Evolutionary conservation across 2,797 vertebrate genomes (phyloP), one percentile per base, ranked within the genome.

Genomic region (Heteromormyrus szaboi): DNA sequence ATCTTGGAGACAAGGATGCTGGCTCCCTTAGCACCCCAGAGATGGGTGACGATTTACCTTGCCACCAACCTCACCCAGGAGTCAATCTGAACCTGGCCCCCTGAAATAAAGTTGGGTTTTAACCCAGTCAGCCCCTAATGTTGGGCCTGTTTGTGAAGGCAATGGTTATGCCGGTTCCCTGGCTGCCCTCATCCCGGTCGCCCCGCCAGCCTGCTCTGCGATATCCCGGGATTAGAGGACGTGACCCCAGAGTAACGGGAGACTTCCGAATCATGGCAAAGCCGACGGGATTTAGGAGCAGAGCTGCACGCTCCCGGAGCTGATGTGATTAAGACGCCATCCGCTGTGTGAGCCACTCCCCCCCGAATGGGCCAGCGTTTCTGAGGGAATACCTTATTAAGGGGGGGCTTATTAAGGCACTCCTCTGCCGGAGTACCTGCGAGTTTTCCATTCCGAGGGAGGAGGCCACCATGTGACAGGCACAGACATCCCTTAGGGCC

Each of bases 301-400:
- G 59, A 68, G 44, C 37, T 8, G 33, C 9, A 48, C 22, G 9
- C 33, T 87, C 59, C 44, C 44, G 2, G 44, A 48, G 54, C 37
- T 87, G 59, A 68, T 87, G 86, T 46, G 86, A 87, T 87, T 72
- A 25, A 50, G 44, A 87, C 44, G 4, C 56, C 44, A 14, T 29
- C 25, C 84, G 2, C 51, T 37, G 59, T 59, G 22, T 56, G 50
- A 29, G 85, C 51, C 12, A 2, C n/a, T 44, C n/a, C 41, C 0
- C 5, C 11, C 19, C n/a, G 41, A 65, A 72, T 14, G 44, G 51
- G 25, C 25, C 22, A 7, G 14, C 51, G 53, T 22, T 19, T 51
- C 85, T 22, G 19, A 90, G 89, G 90, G 91, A 91, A 91, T 88
- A 89, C 29, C 56, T 89, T 91, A 89, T 76, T 41, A 76, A 76